Conservation (phyloP, 2,888 invertebrate species). For the Fragum whitleyi region DNA sequence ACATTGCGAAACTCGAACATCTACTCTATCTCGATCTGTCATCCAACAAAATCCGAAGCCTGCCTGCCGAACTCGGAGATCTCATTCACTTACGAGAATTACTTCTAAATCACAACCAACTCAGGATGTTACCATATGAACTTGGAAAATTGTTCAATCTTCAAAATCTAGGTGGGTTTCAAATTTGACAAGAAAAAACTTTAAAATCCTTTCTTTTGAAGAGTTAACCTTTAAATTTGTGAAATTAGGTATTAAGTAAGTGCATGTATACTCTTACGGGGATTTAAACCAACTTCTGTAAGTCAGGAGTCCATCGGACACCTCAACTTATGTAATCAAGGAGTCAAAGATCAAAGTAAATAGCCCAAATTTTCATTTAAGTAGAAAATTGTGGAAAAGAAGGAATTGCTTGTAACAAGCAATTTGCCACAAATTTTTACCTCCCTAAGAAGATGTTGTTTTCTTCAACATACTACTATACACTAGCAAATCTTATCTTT, state of each 20-base stretch:
- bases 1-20: slow-evolving; percentile 94
- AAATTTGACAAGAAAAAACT: no score
- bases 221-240: not conserved
- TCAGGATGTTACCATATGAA: slow-evolving; percentile 97
- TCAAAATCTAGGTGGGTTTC: slow-evolving; percentile 91
- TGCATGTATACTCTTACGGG: no score
- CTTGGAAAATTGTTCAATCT: slow-evolving; percentile 98
- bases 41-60: slow-evolving; percentile 95
- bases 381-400: no score
- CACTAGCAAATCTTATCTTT: no score
- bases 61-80: slow-evolving; percentile 98
- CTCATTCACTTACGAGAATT: slow-evolving; percentile 98
- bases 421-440: not conserved
- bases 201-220: no score
- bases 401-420: not conserved
- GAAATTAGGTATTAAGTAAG: not conserved
- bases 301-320: no score
- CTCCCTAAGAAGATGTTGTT: no score
- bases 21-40: slow-evolving; percentile 96
- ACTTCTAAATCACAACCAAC: slow-evolving; percentile 96
- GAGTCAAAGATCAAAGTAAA: not conserved
- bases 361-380: no score
- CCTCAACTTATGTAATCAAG: no score
- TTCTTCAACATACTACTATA: not conserved
- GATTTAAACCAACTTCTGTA: no score